Evolutionary conservation across 2,888 invertebrate species (phyloP), one percentile per base, ranked within the genome.

Genomic region (Drosophila falleni): DNA sequence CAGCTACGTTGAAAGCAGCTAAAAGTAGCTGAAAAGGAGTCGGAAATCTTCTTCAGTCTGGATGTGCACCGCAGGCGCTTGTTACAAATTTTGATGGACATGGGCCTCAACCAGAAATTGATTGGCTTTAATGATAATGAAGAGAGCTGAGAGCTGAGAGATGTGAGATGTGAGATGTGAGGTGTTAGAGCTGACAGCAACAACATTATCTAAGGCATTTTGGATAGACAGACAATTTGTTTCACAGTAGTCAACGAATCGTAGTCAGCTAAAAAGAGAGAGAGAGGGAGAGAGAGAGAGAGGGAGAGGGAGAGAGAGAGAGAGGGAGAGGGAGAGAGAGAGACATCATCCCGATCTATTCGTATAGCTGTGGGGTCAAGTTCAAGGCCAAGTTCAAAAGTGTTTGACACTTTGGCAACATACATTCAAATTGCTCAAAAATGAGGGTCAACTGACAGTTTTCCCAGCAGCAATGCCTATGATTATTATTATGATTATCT

Each of bases 21-120:
- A 10, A 9, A 31, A 10, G 31, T 31, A 8, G 29, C 29, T 29
- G 6, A 8, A 9, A 29, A 37, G 37, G 47, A 58, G 50, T 31
- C 10, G 11, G 13, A n/a, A 26, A 6, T 23, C 23, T 44, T 41
- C 26, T 29, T 9, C 41, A 53, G 53, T 35, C 9, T 42, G 23
- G 44, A 44, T 13, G 13, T 71, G 82, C 87, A 69, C 84, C 78
- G 71, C 84, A 75, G 87, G 79, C 78, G 85, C 89, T 88, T 85
- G 85, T 85, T 89, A 89, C 84, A 86, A 80, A 86, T 89, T 85
- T 89, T 85, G 89, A 85, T 88, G 83, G 89, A 88, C 85, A 78
- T 58, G 47, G 58, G 86, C 71, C 65, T 71, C 72, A 69, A 80
- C 86, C 71, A 71, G 67, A 70, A 89, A 85, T 85, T 85, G 85